Conservation (phyloP, 2,797 vertebrate species). For the Danio albolineatus region DNA sequence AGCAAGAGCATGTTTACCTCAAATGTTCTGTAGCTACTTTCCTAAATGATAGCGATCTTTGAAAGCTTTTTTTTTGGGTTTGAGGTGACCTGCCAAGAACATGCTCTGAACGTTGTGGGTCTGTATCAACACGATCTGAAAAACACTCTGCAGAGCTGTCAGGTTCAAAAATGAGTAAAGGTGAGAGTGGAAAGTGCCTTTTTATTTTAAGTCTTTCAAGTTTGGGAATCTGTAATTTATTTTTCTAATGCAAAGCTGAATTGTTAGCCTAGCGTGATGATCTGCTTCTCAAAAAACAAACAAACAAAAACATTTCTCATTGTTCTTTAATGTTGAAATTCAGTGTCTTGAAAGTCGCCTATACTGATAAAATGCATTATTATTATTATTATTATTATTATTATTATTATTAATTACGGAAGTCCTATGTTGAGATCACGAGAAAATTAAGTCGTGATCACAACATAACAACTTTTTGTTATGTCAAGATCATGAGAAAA, state of each 20-base stretch:
- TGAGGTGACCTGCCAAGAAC: not conserved
- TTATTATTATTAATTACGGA: too few relatives aligned
- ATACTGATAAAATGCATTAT: too few relatives aligned
- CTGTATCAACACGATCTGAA: not conserved
- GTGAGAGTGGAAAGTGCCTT: not conserved
- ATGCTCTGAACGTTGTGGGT: not conserved
- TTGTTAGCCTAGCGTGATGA: not conserved
- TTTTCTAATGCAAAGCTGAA: not conserved
- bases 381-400: too few relatives aligned
- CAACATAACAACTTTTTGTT: too few relatives aligned
- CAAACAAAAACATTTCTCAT: too few relatives aligned
- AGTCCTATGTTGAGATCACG: too few relatives aligned
- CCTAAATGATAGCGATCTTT: not conserved
- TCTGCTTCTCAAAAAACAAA: not conserved
- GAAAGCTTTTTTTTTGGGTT: not conserved
- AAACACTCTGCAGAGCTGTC: not conserved
- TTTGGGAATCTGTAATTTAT: not conserved
- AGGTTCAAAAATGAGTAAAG: not conserved
- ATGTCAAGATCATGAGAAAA: too few relatives aligned
- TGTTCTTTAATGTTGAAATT: not conserved
- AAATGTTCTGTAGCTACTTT: not conserved
- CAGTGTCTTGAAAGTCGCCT: too few relatives aligned
- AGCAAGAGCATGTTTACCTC: not conserved
- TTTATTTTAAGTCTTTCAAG: not conserved
- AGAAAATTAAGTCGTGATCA: too few relatives aligned